These are phyloP conservation scores for Leptothorax acervorum DNA, from an alignment of 2,888 invertebrate genomes.

Conservation along the genomic window DNA sequence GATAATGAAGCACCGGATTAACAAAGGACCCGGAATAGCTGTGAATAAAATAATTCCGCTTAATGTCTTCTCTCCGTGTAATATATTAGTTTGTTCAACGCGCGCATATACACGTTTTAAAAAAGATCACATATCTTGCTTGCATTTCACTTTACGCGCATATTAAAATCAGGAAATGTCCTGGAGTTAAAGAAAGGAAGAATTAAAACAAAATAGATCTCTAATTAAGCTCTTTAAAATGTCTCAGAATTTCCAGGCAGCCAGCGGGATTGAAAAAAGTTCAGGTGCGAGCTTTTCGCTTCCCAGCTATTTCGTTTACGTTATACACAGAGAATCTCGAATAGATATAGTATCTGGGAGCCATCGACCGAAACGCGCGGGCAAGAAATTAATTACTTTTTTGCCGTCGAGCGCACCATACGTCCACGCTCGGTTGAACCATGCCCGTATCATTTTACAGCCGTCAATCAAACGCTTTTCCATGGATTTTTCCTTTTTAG, in stretches of 20 bases:
- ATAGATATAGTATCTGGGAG: not conserved
- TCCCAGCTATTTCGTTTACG: not conserved
- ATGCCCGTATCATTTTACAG: conserved; percentile 56
- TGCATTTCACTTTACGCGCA: not conserved
- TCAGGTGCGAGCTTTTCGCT: not conserved
- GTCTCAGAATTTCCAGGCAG: conserved; percentile 2
- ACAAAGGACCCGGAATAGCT: not conserved
- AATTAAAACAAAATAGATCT: not conserved
- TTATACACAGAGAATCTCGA: conserved; percentile 19
- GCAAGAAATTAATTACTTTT: conserved; percentile 72
- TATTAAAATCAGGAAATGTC: not conserved
- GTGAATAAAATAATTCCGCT: conserved; percentile 1
- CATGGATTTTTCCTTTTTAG: conserved; percentile 18
- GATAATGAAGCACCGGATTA: conserved; percentile 12
- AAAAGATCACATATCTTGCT: not conserved
- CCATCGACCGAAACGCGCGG: conserved; percentile 40
- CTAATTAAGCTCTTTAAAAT: not conserved
- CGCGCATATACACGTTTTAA: not conserved
- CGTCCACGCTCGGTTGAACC: not conserved
- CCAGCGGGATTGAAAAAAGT: not conserved
- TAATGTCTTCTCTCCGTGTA: not conserved
- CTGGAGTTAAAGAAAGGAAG: not conserved
- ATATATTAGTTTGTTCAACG: not conserved
- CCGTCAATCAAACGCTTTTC: conserved; percentile 62
- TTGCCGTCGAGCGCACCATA: conserved; percentile 23